phyloP scores from a whole-genome alignment of 2,888 invertebrate genomes.

The Perithous albicinctus region DNA sequence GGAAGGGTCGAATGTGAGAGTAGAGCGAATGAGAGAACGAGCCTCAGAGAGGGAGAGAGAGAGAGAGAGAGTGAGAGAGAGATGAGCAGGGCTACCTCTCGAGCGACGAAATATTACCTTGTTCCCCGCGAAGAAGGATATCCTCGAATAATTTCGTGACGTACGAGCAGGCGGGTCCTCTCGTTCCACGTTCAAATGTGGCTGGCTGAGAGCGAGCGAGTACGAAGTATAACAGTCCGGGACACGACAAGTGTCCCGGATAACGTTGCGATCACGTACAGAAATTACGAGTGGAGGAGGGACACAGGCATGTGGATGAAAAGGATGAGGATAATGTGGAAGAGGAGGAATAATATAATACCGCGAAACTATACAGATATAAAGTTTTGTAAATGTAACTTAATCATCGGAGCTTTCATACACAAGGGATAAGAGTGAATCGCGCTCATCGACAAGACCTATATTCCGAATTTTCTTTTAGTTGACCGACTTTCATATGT shows the following conservation, averaged over 20 bases:
- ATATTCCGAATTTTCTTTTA: too few relatives aligned
- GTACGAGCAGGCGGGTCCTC: conserved; percentile 71
- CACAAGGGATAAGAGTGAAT: background rate
- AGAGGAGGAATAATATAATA: conserved; percentile 1
- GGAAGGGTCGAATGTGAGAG: conserved; percentile 46
- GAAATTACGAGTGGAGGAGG: conserved; percentile 52
- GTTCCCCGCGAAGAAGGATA: conserved; percentile 75
- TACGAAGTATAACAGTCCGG: background rate
- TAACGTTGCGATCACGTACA: conserved; percentile 65
- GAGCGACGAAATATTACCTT: conserved; percentile 78
- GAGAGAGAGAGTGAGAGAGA: conserved; percentile 33
- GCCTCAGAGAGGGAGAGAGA: conserved; percentile 44
- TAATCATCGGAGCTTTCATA: conserved; percentile 1
- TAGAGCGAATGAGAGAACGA: conserved; percentile 55
- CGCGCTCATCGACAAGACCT: background rate
- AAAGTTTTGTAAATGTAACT: conserved; percentile 17
- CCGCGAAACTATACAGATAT: conserved; percentile 17
- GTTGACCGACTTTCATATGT: too few relatives aligned
- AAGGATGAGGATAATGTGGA: too few relatives aligned
- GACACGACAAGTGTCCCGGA: conserved; percentile 42
- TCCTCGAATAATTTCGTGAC: conserved; percentile 79
- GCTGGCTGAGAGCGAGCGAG: conserved; percentile 3
- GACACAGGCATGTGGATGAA: conserved; percentile 4
- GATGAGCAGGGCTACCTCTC: conserved; percentile 64
- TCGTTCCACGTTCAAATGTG: background rate